Base-by-base conservation (phyloP, 2,888 invertebrate genomes). In the Coelinius sp. region DNA sequence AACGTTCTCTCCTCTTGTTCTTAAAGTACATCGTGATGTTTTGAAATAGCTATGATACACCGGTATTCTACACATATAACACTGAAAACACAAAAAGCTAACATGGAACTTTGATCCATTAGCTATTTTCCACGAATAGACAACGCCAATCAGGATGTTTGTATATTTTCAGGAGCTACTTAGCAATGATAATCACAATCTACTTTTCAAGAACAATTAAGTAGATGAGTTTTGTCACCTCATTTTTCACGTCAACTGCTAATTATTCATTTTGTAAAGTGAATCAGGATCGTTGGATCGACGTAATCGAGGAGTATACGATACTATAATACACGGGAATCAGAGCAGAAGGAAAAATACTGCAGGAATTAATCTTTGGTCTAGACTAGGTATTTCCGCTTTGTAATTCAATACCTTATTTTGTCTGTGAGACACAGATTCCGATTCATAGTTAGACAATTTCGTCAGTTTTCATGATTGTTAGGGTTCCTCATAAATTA, bases 331-430 rank as follows among this genome's bases (percentile, higher is more conserved):
- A 0, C 6, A 17, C 17, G 1, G 3, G n/a, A 63, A 63, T 41
- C 8, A 22, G 0, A 38, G 20, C 17, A 62, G 8, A 10, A 25
- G 63, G 25, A 22, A 10, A 14, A 41, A 22, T 6, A 12, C 38
- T 44, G 12, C 4, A 63, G 7, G 24, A 69, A 63, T 69, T 41
- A 53, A 65, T 65, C 70, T 70, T 70, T 70, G 70, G 70, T 56
- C 65, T 44, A 44, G 8, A 25, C 27, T 20, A 65, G 17, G 53
- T 56, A 56, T 35, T 44, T 56, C 8, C 17, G 17, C 3, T 64
- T 7, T 25, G 17, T 20, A 65, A 53, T 44, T 44, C 27, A 65
- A 22, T 31, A 24, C 31, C 31, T 7, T 20, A 27, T 44, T 22
- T n/a, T n/a, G 38, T 62, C 24, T 38, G 12, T 41, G n/a, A 41